Conservation (phyloP, 2,113 vertebrate species). For the Cercocebus atys region DNA sequence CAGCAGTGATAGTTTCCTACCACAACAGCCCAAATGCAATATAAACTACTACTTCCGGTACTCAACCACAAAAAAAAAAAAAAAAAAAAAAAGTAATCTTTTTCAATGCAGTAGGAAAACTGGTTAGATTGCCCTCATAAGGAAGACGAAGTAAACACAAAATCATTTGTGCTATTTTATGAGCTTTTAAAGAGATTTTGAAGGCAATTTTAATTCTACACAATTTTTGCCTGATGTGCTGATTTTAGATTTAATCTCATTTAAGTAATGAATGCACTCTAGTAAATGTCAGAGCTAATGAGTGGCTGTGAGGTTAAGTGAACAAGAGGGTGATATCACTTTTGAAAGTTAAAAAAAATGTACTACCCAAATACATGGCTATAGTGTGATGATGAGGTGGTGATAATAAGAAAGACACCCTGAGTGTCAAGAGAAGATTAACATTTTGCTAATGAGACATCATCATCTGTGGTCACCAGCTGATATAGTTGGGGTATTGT, state of each 20-base stretch:
- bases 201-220: not conserved
- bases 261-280: not conserved
- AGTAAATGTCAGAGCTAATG: not conserved
- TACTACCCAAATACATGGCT: not conserved
- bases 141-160: not conserved
- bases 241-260: not conserved
- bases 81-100: not conserved
- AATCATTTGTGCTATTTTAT: slow-evolving; percentile 9
- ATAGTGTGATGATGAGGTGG: not conserved
- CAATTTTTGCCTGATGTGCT: not conserved
- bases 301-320: not conserved
- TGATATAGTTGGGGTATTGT: too few species aligned
- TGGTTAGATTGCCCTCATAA: not conserved
- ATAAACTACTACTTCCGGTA: not conserved
- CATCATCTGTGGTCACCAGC: not conserved
- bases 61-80: not conserved
- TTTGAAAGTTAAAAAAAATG: not conserved
- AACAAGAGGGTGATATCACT: not conserved
- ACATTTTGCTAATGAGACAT: not conserved
- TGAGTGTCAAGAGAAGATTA: not conserved
- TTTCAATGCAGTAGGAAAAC: not conserved
- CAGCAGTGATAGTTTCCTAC: not conserved
- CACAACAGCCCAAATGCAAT: not conserved
- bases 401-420: not conserved
- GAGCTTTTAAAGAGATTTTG: not conserved